Evolutionary conservation across 64 coral and sea anemone species (phyloP).

Genomic region (Porites lutea): DNA sequence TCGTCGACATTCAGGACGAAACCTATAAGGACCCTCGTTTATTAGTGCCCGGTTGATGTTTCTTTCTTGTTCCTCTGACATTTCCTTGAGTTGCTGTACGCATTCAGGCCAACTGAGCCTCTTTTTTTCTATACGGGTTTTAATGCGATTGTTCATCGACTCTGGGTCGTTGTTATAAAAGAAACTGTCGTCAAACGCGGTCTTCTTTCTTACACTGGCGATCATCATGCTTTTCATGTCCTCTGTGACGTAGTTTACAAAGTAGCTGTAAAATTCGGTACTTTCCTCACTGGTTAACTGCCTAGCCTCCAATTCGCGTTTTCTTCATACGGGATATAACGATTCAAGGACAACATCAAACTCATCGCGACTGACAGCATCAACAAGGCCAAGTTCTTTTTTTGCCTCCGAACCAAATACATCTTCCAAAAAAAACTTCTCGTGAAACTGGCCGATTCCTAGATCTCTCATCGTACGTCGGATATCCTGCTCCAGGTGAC

Average conservation of each 20-base stretch:
- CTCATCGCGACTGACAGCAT: background rate
- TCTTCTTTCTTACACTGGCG: background rate
- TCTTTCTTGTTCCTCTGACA: background rate
- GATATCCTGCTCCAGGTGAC: slow-evolving; percentile 28
- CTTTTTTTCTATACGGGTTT: background rate
- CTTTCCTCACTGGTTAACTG: background rate
- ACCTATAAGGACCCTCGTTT: background rate
- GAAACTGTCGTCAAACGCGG: background rate
- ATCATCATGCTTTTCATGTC: slow-evolving; percentile 25
- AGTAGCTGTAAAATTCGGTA: slow-evolving; percentile 12
- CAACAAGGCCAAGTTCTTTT: slow-evolving; percentile 16
- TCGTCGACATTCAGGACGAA: background rate
- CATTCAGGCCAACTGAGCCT: background rate
- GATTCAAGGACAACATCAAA: slow-evolving; percentile 24
- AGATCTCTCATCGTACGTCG: background rate
- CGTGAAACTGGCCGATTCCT: background rate
- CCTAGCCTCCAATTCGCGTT: slow-evolving; percentile 14
- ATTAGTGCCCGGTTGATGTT: background rate
- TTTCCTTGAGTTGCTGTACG: background rate
- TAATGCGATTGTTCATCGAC: slow-evolving; percentile 6
- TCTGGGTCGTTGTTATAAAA: slow-evolving; percentile 14
- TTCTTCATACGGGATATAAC: background rate
- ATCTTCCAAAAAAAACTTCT: slow-evolving; percentile 4
- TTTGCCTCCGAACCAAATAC: slow-evolving; percentile 17
- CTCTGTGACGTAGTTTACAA: background rate